Base-by-base conservation (phyloP, 2,113 vertebrate species). In the Chionomys nivalis region DNA sequence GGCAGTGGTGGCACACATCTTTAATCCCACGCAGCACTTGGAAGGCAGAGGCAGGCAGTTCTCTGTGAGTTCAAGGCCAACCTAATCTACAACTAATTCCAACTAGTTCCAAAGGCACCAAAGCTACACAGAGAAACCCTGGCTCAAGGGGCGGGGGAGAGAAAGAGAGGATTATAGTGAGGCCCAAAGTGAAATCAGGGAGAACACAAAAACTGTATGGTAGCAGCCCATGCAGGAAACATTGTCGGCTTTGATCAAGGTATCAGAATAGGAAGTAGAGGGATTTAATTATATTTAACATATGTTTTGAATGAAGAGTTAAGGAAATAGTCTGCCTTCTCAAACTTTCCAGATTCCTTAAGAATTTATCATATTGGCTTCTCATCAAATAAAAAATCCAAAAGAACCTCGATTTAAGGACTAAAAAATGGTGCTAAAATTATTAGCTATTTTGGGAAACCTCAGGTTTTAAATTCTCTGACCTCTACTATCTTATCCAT, bases 401-500 rank as follows among this genome's bases (percentile, higher is more conserved):
- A 89, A 90, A 87, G 23, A 94, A 58, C 86, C 58, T 91, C 9
- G 44, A 91, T 86, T 85, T 95, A 66, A 91, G 33, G 79, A 94
- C 44, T 42, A 36, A 94, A 93, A 36, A 94, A 23, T 17, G 68
- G 44, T 65, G n/a, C 44, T 94, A 63, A 73, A 93, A 26, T 94
- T 92, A 52, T 91, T 93, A 91, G 8, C n/a, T 88, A 91, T 87
- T 70, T n/a, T 52, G 73, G 81, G 36, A 90, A 23, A 88, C 5
- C 26, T 79, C 92, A 33, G 73, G 47, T 83, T 61, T 93, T 73
- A 83, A 87, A 96, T 83, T 94, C 68, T 92, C 68, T 94, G 58
- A 58, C 21, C 24, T 93, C 75, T 72, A 6, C 75, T 79, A 39
- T 79, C 36, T 90, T 94, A 61, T 75, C 79, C 68, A 23, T 88